These are phyloP conservation scores for Lamproptera curius DNA, from an alignment of 2,888 invertebrate species.

Conservation along the genomic window DNA sequence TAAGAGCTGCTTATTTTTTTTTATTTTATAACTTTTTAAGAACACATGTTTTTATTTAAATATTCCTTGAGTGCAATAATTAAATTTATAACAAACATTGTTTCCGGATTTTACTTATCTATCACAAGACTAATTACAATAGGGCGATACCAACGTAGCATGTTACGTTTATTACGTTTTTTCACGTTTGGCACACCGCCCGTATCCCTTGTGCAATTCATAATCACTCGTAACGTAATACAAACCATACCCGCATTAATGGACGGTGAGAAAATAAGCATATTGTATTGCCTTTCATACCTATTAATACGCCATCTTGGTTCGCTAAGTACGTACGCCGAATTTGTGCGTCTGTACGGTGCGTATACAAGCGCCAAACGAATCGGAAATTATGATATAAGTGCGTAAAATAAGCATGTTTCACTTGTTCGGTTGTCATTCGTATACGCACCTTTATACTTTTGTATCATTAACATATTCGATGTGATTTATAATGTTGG, in stretches of 20 bases:
- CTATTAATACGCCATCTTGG: slow-evolving; percentile 11
- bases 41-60: too few species aligned
- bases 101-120: too few species aligned
- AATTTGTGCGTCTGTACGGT: too few species aligned
- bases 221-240: slow-evolving; percentile 28
- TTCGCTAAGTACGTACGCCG: too few species aligned
- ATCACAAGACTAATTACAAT: too few species aligned
- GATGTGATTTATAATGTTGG: slow-evolving; percentile 7
- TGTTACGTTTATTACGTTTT: slow-evolving; percentile 45
- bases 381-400: neutral
- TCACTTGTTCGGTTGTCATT: too few species aligned
- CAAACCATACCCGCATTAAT: slow-evolving; percentile 44
- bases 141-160: slow-evolving; percentile 20
- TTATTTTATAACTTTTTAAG: too few species aligned
- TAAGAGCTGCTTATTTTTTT: too few species aligned
- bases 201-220: slow-evolving; percentile 42
- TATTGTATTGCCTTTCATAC: neutral
- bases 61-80: too few species aligned
- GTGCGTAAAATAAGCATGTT: neutral
- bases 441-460: slow-evolving; percentile 5
- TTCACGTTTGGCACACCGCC: slow-evolving; percentile 51
- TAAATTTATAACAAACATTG: too few species aligned
- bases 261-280: slow-evolving; percentile 36
- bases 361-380: too few species aligned
- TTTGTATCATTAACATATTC: slow-evolving; percentile 23